Percentiles rank a stretch among this genome's conserved stretches.
phyloP scores from a whole-genome alignment of 2,888 invertebrate species.

The Pandemis corylana region DNA sequence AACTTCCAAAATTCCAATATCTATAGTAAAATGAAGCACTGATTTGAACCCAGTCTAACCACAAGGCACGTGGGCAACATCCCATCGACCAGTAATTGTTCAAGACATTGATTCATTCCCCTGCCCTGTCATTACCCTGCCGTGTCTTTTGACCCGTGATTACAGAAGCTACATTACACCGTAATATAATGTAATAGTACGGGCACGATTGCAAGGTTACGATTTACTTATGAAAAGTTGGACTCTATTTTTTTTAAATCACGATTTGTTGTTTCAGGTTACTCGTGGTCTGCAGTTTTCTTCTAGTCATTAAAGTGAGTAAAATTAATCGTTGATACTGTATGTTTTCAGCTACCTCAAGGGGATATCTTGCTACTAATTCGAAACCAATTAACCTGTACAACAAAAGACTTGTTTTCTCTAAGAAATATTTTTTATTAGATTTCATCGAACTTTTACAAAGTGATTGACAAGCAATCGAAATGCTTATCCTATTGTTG shows the following conservation, averaged over 20 bases:
- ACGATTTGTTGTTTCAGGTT: slow-evolving; percentile 68
- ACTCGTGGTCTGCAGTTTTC: slow-evolving; percentile 65
- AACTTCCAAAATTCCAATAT: not conserved
- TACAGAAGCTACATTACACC: slow-evolving; percentile 51
- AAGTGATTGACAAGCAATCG: not conserved
- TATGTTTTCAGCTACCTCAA: not conserved
- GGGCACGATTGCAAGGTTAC: slow-evolving; percentile 43
- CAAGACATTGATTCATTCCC: slow-evolving; percentile 63
- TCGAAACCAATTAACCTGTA: not conserved
- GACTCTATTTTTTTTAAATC: not conserved
- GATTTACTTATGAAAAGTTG: slow-evolving; percentile 11
- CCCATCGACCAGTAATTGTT: slow-evolving; percentile 29
- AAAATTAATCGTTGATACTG: not conserved
- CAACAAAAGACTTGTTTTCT: too few species aligned
- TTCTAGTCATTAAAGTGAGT: slow-evolving; percentile 64
- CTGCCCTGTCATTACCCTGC: slow-evolving; percentile 74
- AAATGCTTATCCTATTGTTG: not conserved
- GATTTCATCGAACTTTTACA: not conserved
- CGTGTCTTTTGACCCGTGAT: slow-evolving; percentile 78
- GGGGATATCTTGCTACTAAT: not conserved
- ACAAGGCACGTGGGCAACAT: slow-evolving; percentile 24
- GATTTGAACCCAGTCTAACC: slow-evolving; percentile 8
- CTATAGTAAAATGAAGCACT: not conserved
- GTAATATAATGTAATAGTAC: slow-evolving; percentile 53
- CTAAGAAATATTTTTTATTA: not conserved